Evolutionary conservation across 1,140 invertebrate genomes (phyloP).

Genomic region (Drusus annulatus): DNA sequence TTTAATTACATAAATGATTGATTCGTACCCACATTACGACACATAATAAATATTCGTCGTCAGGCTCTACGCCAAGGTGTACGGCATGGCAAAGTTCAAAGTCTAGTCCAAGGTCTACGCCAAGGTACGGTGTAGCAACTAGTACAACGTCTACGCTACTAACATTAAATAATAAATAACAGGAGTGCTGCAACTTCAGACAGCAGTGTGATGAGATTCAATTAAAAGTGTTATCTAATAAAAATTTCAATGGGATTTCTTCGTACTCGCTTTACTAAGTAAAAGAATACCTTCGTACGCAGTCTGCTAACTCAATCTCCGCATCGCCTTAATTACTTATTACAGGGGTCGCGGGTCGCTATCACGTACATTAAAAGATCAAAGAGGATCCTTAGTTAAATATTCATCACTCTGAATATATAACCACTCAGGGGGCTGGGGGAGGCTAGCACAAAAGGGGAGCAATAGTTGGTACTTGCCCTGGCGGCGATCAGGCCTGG

Average conservation of each 20-base stretch:
- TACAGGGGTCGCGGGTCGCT: slow-evolving; percentile 54
- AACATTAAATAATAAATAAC: too few relatives aligned
- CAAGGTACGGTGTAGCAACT: too few relatives aligned
- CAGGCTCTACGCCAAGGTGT: too few relatives aligned
- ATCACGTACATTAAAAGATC: slow-evolving; percentile 55
- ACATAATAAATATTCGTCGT: too few relatives aligned
- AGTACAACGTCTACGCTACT: too few relatives aligned
- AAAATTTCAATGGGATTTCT: slow-evolving; percentile 43
- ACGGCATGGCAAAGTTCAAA: too few relatives aligned
- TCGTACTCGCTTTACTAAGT: slow-evolving; percentile 2
- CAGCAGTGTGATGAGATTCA: slow-evolving; percentile 4
- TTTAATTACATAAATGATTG: too few relatives aligned
- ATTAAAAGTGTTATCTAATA: slow-evolving; percentile 12
- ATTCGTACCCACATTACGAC: too few relatives aligned
- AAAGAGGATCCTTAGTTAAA: slow-evolving; percentile 50
- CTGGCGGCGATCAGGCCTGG: too few relatives aligned
- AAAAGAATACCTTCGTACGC: not conserved
- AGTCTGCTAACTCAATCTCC: slow-evolving; percentile 49
- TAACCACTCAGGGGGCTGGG: slow-evolving; percentile 17
- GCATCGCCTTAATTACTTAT: slow-evolving; percentile 54
- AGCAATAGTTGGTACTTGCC: too few relatives aligned
- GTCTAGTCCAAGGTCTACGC: too few relatives aligned
- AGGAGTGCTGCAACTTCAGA: not conserved
- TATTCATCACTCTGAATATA: slow-evolving; percentile 46
- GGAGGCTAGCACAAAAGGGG: not conserved